These are phyloP conservation scores for Pleuronectes platessa DNA, from an alignment of 2,113 vertebrate species.

Conservation along the genomic window DNA sequence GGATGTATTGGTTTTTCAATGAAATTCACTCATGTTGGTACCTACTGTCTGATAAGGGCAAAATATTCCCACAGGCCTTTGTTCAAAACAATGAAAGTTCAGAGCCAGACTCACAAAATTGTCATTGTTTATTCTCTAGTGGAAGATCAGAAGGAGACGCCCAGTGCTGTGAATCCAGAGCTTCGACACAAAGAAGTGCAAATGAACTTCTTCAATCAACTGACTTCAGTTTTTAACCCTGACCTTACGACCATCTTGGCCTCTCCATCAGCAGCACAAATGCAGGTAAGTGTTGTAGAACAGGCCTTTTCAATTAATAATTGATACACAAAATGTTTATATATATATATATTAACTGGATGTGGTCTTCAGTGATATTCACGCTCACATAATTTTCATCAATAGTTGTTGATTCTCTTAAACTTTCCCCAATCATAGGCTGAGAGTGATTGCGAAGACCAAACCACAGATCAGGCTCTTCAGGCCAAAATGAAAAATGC, in stretches of 20 bases:
- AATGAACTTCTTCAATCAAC: conserved; percentile 98
- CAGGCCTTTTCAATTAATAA: neutral
- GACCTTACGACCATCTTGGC: conserved; percentile 85
- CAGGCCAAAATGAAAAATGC: conserved; percentile 95
- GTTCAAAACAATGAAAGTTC: neutral
- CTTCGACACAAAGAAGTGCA: conserved; percentile 97
- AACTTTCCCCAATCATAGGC: conserved; percentile 71
- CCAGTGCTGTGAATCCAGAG: conserved; percentile 92
- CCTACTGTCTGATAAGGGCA: neutral
- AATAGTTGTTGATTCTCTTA: neutral
- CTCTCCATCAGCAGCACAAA: conserved; percentile 79
- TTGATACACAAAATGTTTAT: neutral
- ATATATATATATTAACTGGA: neutral
- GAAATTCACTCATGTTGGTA: neutral
- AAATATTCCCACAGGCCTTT: neutral
- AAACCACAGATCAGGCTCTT: conserved; percentile 89
- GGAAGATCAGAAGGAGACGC: conserved; percentile 97
- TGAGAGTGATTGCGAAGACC: conserved; percentile 93
- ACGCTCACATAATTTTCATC: neutral
- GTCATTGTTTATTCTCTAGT: conserved; percentile 78
- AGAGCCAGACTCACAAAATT: neutral
- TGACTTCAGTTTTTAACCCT: conserved; percentile 97
- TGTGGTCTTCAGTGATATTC: neutral
- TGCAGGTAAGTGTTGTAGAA: conserved; percentile 81
- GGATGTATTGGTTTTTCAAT: neutral